Percentiles rank a stretch among this genome's conserved stretches.
phyloP scores from a whole-genome alignment of 2,797 vertebrate genomes.

The Pagetopsis macropterus region DNA sequence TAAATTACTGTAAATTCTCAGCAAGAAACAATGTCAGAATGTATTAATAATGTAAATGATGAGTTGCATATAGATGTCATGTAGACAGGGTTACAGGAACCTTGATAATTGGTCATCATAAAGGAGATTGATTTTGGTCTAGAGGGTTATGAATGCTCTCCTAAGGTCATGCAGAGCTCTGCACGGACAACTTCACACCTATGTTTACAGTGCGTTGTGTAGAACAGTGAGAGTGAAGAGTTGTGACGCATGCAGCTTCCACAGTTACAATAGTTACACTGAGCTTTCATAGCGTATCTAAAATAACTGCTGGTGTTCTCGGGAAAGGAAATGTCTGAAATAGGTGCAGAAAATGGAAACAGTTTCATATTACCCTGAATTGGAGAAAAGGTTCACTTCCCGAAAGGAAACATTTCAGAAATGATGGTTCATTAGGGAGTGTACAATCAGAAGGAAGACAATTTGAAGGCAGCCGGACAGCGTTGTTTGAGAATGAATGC shows the following conservation, averaged over 20 bases:
- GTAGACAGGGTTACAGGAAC: not conserved
- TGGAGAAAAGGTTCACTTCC: not conserved
- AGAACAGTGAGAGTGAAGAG: not conserved
- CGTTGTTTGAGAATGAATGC: slow-evolving; percentile 15
- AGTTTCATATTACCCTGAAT: not conserved
- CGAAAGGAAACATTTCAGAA: slow-evolving; percentile 14
- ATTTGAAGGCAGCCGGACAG: slow-evolving; percentile 6
- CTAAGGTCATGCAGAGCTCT: not conserved
- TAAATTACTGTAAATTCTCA: not conserved
- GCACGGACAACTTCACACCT: not conserved
- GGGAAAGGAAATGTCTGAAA: slow-evolving; percentile 5
- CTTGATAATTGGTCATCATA: not conserved
- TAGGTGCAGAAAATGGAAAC: not conserved
- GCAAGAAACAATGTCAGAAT: too few relatives aligned
- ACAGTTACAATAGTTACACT: not conserved
- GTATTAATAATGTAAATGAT: not conserved
- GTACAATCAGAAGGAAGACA: not conserved
- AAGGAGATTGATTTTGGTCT: too few relatives aligned
- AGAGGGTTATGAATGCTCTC: too few relatives aligned
- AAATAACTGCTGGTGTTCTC: not conserved
- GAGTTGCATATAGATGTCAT: not conserved
- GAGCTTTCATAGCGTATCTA: not conserved
- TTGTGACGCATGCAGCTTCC: not conserved
- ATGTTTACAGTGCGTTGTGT: not conserved
- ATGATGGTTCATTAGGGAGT: slow-evolving; percentile 4